Conservation (phyloP, 2,113 vertebrate species). For the Crotophaga sulcirostris region DNA sequence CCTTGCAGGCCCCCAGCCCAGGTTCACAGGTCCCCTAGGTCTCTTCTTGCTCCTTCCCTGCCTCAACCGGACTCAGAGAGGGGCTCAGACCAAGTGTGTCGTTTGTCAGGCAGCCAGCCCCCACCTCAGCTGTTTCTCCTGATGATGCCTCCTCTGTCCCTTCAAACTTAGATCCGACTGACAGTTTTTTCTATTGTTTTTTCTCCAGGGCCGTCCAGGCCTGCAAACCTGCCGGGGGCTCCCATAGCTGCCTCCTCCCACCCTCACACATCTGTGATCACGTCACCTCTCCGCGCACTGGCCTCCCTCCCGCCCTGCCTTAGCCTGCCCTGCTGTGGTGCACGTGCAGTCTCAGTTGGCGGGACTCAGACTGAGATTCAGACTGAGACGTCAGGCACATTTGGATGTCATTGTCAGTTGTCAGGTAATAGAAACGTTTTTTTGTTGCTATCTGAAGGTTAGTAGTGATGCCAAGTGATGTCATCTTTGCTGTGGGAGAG, state of each 20-base stretch:
- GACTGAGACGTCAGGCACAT: constrained; percentile 81
- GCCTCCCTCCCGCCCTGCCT: constrained; percentile 82
- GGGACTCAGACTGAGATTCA: constrained; percentile 83
- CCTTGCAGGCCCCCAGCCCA: neutral
- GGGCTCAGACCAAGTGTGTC: neutral
- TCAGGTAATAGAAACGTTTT: constrained; percentile 80
- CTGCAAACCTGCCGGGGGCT: constrained; percentile 84
- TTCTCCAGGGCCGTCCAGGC: constrained; percentile 85
- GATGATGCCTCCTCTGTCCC: constrained; percentile 67
- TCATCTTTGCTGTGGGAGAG: constrained; percentile 56
- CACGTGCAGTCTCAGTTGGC: constrained; percentile 77
- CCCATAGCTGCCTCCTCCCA: constrained; percentile 85
- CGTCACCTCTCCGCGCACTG: constrained; percentile 82
- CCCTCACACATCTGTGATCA: constrained; percentile 82
- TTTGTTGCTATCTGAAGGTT: constrained; percentile 69
- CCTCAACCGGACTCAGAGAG: neutral
- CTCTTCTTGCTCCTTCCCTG: neutral
- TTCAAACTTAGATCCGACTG: constrained; percentile 76
- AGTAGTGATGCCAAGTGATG: constrained; percentile 65
- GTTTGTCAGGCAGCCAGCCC: constrained; percentile 20
- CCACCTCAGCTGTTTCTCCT: constrained; percentile 27
- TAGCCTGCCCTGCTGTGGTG: constrained; percentile 83
- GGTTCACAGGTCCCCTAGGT: neutral
- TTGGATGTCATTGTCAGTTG: constrained; percentile 86
- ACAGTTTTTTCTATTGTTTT: constrained; percentile 86